Conservation (phyloP, 1,140 invertebrate genomes). For the Drosophila sproati region DNA sequence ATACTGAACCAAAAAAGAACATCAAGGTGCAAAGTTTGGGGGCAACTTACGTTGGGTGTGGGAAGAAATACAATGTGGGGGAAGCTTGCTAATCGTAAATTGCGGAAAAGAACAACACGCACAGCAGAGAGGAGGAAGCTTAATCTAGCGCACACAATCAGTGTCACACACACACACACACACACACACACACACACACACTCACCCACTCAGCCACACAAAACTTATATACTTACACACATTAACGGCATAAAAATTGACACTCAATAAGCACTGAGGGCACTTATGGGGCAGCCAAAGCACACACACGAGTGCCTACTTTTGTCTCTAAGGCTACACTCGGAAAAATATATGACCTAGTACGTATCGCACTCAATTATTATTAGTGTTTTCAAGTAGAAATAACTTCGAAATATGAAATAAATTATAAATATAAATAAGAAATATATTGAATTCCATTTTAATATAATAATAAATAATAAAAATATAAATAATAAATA, state of each 20-base stretch:
- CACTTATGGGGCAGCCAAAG: slow-evolving; percentile 58
- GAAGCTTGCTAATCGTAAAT: slow-evolving; percentile 45
- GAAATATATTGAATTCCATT: too few relatives aligned
- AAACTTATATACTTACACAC: slow-evolving; percentile 31
- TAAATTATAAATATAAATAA: too few relatives aligned
- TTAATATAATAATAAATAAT: too few relatives aligned
- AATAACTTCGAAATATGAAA: too few relatives aligned
- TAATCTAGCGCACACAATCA: slow-evolving; percentile 53
- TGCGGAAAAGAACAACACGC: slow-evolving; percentile 37
- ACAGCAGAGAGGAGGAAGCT: slow-evolving; percentile 38
- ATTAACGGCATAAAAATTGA: slow-evolving; percentile 79
- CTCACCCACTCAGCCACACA: not conserved
- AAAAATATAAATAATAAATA: too few relatives aligned
- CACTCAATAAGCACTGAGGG: slow-evolving; percentile 79
- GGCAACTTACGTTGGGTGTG: slow-evolving; percentile 21
- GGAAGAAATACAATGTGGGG: not conserved
- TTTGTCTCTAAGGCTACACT: not conserved
- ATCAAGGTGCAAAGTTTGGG: slow-evolving; percentile 59
- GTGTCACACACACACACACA: not conserved
- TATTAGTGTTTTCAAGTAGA: too few relatives aligned
- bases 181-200: slow-evolving; percentile 8
- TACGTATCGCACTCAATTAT: too few relatives aligned
- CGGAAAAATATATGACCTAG: not conserved
- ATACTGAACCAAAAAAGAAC: slow-evolving; percentile 46
- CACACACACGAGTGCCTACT: slow-evolving; percentile 10